Conservation (phyloP, 1,140 invertebrate genomes). For the Megalopta genalis region DNA sequence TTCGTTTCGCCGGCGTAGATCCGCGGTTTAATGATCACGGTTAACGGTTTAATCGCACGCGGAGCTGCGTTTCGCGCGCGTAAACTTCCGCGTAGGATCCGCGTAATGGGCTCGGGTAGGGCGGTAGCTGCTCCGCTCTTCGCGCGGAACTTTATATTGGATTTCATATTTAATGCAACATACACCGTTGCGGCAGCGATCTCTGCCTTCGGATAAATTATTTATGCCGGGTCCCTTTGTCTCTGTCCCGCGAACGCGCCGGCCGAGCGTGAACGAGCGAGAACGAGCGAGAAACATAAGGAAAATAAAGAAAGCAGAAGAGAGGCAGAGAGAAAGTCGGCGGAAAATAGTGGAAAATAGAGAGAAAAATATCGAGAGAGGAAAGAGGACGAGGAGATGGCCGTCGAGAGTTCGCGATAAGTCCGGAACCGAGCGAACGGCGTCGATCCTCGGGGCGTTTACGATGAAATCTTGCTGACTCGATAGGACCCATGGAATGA, state of each 20-base stretch:
- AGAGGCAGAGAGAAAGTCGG: background rate
- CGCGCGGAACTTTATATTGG: slow-evolving; percentile 72
- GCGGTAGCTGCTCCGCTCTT: background rate
- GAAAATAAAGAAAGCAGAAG: background rate
- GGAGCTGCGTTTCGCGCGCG: background rate
- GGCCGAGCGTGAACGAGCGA: too few relatives aligned
- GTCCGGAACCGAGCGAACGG: slow-evolving; percentile 31
- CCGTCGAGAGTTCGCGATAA: slow-evolving; percentile 50
- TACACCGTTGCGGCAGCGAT: slow-evolving; percentile 30
- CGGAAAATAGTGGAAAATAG: background rate
- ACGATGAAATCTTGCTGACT: slow-evolving; percentile 35
- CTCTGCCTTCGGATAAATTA: slow-evolving; percentile 67
- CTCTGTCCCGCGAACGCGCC: slow-evolving; percentile 32
- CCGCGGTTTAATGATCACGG: too few relatives aligned
- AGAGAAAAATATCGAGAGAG: too few relatives aligned
- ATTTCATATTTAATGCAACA: slow-evolving; percentile 76
- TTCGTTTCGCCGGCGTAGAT: too few relatives aligned
- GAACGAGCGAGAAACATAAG: too few relatives aligned
- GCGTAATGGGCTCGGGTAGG: background rate
- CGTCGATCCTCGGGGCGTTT: slow-evolving; percentile 35
- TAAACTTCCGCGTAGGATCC: background rate
- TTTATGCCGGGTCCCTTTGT: slow-evolving; percentile 66
- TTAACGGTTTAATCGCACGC: background rate
- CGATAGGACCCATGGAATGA: background rate
- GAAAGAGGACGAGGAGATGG: slow-evolving; percentile 29